Conservation (phyloP, 1,140 invertebrate species). For the Lineus longissimus region DNA sequence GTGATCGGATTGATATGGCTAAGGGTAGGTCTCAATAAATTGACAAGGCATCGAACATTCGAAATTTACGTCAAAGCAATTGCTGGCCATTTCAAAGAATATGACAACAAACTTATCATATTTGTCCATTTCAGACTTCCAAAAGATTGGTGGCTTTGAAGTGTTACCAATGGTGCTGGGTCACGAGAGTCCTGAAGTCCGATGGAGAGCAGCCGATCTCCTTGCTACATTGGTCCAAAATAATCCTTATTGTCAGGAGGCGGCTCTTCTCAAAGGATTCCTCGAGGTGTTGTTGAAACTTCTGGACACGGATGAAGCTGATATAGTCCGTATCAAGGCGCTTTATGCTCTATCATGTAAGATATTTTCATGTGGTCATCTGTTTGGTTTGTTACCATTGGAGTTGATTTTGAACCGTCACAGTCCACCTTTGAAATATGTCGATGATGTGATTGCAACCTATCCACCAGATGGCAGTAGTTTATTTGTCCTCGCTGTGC, state of each 20-base stretch:
- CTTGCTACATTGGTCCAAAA: constrained; percentile 73
- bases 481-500: no score
- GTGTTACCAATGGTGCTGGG: constrained; percentile 66
- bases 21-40: constrained; percentile 59
- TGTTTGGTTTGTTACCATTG: no score
- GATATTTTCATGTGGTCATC: constrained; percentile 14
- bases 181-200: constrained; percentile 61
- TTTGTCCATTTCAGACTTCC: constrained; percentile 64
- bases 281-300: constrained; percentile 65
- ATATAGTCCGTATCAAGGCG: constrained; percentile 63
- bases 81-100: background rate
- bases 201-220: constrained; percentile 63
- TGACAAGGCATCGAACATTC: background rate
- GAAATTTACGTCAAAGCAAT: background rate
- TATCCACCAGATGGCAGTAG: background rate
- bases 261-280: constrained; percentile 62
- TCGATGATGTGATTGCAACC: background rate
- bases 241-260: constrained; percentile 71
- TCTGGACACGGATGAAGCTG: constrained; percentile 61
- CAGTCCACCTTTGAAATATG: background rate
- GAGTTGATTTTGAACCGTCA: background rate
- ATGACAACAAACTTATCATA: background rate
- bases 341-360: constrained; percentile 73
- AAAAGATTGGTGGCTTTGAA: constrained; percentile 73
- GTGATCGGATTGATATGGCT: constrained; percentile 70